phyloP scores from a whole-genome alignment of 2,113 vertebrate species.

The Craseonycteris thonglongyai region DNA sequence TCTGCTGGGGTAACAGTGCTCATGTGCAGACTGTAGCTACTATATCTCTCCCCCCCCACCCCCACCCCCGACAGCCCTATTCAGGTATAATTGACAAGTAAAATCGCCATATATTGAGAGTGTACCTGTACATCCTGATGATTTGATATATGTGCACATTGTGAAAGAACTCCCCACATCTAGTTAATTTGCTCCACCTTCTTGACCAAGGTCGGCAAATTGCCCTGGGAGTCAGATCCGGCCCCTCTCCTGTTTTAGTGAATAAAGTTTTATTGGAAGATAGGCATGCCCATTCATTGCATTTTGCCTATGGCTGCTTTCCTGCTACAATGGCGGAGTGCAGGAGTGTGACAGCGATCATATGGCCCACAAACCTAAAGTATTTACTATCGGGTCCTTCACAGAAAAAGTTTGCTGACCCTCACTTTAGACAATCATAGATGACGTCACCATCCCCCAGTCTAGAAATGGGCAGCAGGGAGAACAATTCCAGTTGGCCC shows the following conservation, averaged over 20 bases:
- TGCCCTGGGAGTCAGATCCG: fast-evolving
- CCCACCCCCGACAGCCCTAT: neutral
- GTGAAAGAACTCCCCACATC: neutral
- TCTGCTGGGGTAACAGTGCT: neutral
- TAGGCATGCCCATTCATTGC: fast-evolving
- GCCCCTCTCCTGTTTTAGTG: neutral
- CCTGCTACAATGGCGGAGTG: neutral
- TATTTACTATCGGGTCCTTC: neutral
- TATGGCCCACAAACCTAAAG: neutral
- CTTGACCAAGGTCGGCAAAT: neutral
- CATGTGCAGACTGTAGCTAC: too few relatives aligned
- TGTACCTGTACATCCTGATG: neutral
- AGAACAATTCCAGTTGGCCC: neutral
- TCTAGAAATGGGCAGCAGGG: neutral
- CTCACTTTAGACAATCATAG: neutral
- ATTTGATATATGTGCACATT: neutral
- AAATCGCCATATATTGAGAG: neutral
- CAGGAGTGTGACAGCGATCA: neutral
- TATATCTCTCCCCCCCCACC: neutral
- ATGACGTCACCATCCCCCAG: neutral
- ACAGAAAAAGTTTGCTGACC: neutral
- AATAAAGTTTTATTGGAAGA: neutral
- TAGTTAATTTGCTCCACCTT: neutral
- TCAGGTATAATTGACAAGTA: neutral
- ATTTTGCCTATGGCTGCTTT: neutral